These are phyloP conservation scores for Onychomys torridus DNA, from an alignment of 2,797 vertebrate genomes.

Conservation along the genomic window DNA sequence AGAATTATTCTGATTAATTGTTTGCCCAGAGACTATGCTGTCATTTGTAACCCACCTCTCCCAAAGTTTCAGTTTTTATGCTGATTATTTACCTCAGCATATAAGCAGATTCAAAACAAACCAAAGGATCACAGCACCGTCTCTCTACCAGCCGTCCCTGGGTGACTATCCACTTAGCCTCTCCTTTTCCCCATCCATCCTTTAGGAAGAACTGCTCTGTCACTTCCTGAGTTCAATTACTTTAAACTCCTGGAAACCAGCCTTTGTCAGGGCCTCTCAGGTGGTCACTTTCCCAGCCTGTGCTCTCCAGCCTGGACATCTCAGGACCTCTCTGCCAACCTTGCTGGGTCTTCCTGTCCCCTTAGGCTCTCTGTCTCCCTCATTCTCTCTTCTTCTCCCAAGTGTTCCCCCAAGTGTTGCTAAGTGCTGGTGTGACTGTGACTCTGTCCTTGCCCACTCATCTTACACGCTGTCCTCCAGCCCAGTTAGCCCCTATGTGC, in stretches of 20 bases:
- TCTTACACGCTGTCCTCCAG: neutral
- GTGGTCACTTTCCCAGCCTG: neutral
- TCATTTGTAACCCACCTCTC: neutral
- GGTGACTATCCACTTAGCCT: neutral
- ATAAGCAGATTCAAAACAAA: neutral
- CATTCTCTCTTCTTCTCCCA: neutral
- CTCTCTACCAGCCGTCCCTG: neutral
- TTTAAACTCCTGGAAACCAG: neutral
- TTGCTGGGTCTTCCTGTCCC: neutral
- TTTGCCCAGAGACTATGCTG: neutral
- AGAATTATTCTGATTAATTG: neutral
- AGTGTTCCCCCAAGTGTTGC: neutral
- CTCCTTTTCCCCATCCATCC: neutral
- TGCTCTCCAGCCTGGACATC: neutral
- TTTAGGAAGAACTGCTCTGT: neutral
- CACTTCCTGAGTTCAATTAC: neutral
- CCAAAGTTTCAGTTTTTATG: conserved; percentile 17
- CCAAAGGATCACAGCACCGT: neutral
- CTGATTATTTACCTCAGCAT: conserved; percentile 26
- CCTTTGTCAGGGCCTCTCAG: neutral
- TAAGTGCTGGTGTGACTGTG: neutral
- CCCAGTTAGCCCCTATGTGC: neutral
- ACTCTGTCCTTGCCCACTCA: neutral
- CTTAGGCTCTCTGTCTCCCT: neutral
- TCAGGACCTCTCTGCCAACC: neutral